A percentile compares a stretch with the other conserved stretches of the same genome.
Evolutionary conservation across 2,888 invertebrate genomes (phyloP).

Genomic region (Lottia gigantea): DNA sequence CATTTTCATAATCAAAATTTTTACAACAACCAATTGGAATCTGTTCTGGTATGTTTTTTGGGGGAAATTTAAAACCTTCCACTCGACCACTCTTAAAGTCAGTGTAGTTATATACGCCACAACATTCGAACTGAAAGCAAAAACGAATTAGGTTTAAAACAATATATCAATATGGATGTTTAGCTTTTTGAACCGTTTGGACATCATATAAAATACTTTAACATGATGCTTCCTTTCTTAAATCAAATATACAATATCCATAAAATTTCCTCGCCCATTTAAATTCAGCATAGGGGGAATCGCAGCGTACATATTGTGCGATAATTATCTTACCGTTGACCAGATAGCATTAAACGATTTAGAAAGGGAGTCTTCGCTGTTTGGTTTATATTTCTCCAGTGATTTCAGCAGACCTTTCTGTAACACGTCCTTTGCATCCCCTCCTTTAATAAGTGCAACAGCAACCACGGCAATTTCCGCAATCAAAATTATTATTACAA

Average conservation of each 20-base stretch:
- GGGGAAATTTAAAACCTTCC: neutral
- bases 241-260: too few species aligned
- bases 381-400: constrained; percentile 10
- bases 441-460: constrained; percentile 11
- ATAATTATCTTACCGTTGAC: constrained; percentile 4
- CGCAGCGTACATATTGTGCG: too few species aligned
- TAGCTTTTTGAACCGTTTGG: too few species aligned
- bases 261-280: too few species aligned
- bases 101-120: constrained; percentile 8
- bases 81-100: neutral
- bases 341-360: constrained; percentile 17
- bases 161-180: too few species aligned
- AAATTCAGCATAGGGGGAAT: too few species aligned
- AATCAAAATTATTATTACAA: constrained; percentile 11
- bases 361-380: neutral
- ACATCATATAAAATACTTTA: too few species aligned
- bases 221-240: too few species aligned
- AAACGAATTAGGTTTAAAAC: neutral
- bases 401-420: constrained; percentile 1
- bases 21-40: neutral
- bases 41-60: neutral
- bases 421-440: constrained; percentile 7
- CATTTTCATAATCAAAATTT: neutral
- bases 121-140: constrained; percentile 13
- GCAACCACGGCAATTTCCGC: constrained; percentile 15